These are phyloP conservation scores for Onthophagus sagittarius DNA, from an alignment of 2,888 invertebrate species.

Conservation along the genomic window DNA sequence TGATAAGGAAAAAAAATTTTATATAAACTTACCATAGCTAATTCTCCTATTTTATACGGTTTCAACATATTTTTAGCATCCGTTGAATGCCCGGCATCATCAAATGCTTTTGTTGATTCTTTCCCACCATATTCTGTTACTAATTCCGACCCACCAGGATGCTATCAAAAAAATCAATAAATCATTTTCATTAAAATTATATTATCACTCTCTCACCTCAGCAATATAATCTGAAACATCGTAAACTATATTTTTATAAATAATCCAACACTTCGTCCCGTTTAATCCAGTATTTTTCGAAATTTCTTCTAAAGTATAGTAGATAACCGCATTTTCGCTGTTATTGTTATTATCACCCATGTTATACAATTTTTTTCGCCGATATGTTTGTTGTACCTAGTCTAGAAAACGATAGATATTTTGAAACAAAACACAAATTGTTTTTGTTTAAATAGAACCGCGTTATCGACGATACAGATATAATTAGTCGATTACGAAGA, in stretches of 20 bases:
- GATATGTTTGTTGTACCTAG: background rate
- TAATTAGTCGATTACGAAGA: background rate
- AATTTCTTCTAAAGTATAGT: constrained; percentile 56
- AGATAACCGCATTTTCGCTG: constrained; percentile 16
- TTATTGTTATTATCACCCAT: background rate
- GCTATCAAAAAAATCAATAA: constrained; percentile 47
- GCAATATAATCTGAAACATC: constrained; percentile 62
- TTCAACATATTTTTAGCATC: constrained; percentile 59
- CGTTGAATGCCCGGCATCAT: constrained; percentile 63
- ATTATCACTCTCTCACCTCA: constrained; percentile 48
- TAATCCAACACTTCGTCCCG: constrained; percentile 58
- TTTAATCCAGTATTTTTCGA: constrained; percentile 56
- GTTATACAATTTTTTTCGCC: background rate
- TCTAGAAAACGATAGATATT: background rate
- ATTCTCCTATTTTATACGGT: constrained; percentile 62
- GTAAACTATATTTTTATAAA: constrained; percentile 63
- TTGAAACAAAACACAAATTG: background rate
- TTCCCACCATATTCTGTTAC: constrained; percentile 63
- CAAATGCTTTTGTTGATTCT: constrained; percentile 63
- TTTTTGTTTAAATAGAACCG: background rate
- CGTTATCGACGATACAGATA: background rate
- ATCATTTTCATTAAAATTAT: background rate
- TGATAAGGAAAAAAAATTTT: too few species aligned
- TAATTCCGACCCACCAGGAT: constrained; percentile 65
- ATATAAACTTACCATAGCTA: constrained; percentile 54